Evolutionary conservation across 2,888 invertebrate genomes (phyloP).

Genomic region (Frankliniella fusca): DNA sequence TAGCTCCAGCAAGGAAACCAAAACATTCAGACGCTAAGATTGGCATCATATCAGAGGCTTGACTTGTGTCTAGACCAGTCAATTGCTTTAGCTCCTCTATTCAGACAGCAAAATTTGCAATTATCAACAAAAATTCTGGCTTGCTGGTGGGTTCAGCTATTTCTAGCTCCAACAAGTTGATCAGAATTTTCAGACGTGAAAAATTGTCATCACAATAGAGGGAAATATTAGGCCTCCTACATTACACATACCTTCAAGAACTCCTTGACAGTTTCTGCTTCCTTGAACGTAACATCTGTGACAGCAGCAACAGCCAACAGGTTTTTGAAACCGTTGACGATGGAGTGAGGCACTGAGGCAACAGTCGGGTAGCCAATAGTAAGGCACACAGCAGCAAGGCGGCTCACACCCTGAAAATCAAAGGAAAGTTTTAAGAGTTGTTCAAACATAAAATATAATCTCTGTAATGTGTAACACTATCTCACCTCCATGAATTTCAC

Average conservation of each 20-base stretch:
- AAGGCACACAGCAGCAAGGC: slow-evolving; percentile 90
- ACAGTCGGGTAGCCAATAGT: slow-evolving; percentile 92
- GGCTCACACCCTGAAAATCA: slow-evolving; percentile 71
- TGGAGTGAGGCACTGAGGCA: slow-evolving; percentile 95
- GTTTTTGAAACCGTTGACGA: slow-evolving; percentile 97
- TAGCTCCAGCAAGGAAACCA: slow-evolving; percentile 41
- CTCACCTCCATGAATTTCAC: slow-evolving; percentile 74
- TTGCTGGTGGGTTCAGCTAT: slow-evolving; percentile 51
- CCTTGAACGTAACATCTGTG: slow-evolving; percentile 92
- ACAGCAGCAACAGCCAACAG: slow-evolving; percentile 93
- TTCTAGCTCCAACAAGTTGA: slow-evolving; percentile 44
- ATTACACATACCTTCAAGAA: slow-evolving; percentile 66
- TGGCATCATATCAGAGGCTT: slow-evolving; percentile 42
- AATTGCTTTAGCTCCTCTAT: neutral
- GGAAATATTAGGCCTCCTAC: neutral
- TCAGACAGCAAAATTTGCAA: slow-evolving; percentile 28
- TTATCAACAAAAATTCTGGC: neutral
- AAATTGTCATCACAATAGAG: slow-evolving; percentile 42
- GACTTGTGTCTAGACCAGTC: neutral
- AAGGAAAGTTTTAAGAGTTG: neutral
- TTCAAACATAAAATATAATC: neutral
- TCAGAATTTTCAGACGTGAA: slow-evolving; percentile 43
- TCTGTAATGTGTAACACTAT: neutral
- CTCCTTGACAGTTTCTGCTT: slow-evolving; percentile 89
- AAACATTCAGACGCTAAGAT: slow-evolving; percentile 42